phyloP scores from a whole-genome alignment of 1,140 invertebrate species.

The Psilanteris sp. region DNA sequence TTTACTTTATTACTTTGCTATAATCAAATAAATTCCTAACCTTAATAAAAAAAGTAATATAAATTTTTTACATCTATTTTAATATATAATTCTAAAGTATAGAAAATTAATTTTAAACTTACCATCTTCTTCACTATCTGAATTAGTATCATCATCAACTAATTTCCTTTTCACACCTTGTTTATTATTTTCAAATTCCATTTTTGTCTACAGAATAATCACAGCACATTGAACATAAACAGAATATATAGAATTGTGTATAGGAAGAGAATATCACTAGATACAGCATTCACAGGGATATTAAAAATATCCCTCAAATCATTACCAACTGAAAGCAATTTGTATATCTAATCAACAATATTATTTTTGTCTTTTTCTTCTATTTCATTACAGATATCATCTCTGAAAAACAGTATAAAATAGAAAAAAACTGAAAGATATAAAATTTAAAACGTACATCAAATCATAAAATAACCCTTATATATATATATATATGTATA shows the following conservation, averaged over 20 bases:
- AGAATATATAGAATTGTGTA: conserved; percentile 1
- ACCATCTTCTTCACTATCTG: conserved; percentile 16
- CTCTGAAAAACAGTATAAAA: conserved; percentile 9
- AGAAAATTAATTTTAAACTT: no score
- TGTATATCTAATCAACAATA: conserved; percentile 13
- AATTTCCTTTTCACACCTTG: conserved; percentile 19
- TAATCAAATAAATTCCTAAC: no score
- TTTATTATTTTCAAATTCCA: conserved; percentile 8
- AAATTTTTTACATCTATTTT: not conserved
- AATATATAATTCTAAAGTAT: no score
- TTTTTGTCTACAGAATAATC: conserved; percentile 9
- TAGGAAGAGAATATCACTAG: conserved; percentile 5
- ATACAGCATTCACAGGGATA: not conserved
- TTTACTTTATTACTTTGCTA: no score
- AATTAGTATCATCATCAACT: conserved; percentile 1
- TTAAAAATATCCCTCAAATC: not conserved
- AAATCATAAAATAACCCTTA: no score
- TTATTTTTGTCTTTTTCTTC: conserved; percentile 38
- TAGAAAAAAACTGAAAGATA: not conserved
- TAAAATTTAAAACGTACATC: not conserved
- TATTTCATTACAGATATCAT: conserved; percentile 40
- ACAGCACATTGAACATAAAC: conserved; percentile 7
- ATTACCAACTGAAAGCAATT: conserved; percentile 12
- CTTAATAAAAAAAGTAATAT: not conserved
- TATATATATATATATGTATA: no score